phyloP scores from a whole-genome alignment of 2,888 invertebrate species.

The Notodonta dromedarius region DNA sequence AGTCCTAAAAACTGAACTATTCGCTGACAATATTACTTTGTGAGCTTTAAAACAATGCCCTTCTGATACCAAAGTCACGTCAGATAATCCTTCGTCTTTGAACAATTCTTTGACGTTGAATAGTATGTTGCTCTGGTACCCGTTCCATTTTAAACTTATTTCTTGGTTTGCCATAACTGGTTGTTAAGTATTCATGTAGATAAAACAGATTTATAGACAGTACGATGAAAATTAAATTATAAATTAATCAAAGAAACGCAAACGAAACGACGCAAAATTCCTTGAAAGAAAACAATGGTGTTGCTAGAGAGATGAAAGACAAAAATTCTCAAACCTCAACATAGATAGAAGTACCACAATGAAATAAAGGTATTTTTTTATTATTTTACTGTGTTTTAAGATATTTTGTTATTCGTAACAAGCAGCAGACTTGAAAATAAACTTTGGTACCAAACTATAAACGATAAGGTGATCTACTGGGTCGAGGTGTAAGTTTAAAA shows the following conservation, averaged over 20 bases:
- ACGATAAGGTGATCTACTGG: too few relatives aligned
- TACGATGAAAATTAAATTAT: constrained; percentile 30
- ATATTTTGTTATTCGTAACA: too few relatives aligned
- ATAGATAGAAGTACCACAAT: too few relatives aligned
- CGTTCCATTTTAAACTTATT: constrained; percentile 89
- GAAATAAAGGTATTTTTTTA: too few relatives aligned
- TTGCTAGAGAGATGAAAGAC: background rate
- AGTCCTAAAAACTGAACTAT: constrained; percentile 86
- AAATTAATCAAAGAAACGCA: constrained; percentile 38
- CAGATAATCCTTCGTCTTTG: constrained; percentile 87
- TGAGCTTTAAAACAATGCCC: constrained; percentile 87
- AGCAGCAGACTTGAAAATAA: too few relatives aligned
- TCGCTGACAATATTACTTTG: constrained; percentile 87
- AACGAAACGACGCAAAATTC: constrained; percentile 42
- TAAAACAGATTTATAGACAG: constrained; percentile 6
- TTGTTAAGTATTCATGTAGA: constrained; percentile 20
- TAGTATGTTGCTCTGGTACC: constrained; percentile 86
- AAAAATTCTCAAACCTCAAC: too few relatives aligned
- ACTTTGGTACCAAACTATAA: too few relatives aligned
- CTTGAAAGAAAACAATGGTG: constrained; percentile 24
- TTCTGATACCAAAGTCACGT: constrained; percentile 87
- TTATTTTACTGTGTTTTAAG: too few relatives aligned
- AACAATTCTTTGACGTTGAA: constrained; percentile 86
- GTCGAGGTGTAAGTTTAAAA: too few relatives aligned
- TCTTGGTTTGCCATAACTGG: constrained; percentile 79